Conservation (phyloP, 1,140 invertebrate genomes). For the Atta cephalotes region DNA sequence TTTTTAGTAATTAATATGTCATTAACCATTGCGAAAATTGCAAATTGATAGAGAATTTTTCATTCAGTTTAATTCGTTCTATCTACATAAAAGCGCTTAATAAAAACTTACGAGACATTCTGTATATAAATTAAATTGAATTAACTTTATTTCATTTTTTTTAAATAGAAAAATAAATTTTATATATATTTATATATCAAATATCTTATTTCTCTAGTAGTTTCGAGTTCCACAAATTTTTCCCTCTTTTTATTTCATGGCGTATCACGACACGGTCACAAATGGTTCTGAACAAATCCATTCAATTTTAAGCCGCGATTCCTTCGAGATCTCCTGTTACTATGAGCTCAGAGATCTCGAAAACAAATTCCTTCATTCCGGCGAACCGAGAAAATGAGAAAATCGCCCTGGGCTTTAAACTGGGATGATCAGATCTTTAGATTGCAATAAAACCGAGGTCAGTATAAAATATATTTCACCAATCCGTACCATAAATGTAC, state of each 20-base stretch:
- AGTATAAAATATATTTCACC: background rate
- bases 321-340: constrained; percentile 44
- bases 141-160: background rate
- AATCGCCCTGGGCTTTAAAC: constrained; percentile 37
- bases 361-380: constrained; percentile 48
- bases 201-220: background rate
- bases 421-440: constrained; percentile 16
- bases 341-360: constrained; percentile 23
- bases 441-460: constrained; percentile 4
- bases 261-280: constrained; percentile 16
- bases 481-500: background rate
- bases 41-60: no score
- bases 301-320: constrained; percentile 54
- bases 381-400: constrained; percentile 31
- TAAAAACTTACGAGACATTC: no score
- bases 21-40: no score
- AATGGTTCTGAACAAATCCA: constrained; percentile 45
- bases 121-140: background rate
- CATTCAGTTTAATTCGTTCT: no score
- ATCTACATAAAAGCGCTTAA: no score
- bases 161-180: background rate
- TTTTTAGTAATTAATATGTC: no score
- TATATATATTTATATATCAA: background rate
- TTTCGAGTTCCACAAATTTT: constrained; percentile 3
- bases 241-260: background rate